Conservation (phyloP, 2,888 invertebrate genomes). For the Tuberolachnus salignus region DNA sequence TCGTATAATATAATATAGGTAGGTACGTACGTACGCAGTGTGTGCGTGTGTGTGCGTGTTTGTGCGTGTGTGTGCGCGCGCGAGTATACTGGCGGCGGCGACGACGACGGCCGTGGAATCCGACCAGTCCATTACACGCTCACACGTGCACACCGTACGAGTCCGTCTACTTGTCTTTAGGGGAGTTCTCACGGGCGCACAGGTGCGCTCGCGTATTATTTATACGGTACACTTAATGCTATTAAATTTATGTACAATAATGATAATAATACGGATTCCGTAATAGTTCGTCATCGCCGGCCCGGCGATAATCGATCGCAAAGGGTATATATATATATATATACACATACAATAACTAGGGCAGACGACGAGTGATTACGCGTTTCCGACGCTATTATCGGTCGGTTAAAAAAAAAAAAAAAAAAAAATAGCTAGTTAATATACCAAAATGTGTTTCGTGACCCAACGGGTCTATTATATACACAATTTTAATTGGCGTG, state of each 20-base stretch:
- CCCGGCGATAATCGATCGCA: conserved; percentile 12
- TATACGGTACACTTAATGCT: too few species aligned
- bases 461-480: too few species aligned
- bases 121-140: conserved; percentile 29
- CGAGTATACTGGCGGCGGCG: not conserved
- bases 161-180: conserved; percentile 23
- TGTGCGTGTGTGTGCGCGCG: not conserved
- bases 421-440: too few species aligned
- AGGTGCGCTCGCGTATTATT: conserved; percentile 2
- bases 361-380: too few species aligned
- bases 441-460: too few species aligned
- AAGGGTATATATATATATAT: conserved; percentile 22
- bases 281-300: not conserved
- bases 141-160: conserved; percentile 4
- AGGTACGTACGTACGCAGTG: not conserved
- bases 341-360: not conserved
- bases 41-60: not conserved
- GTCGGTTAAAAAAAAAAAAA: not conserved
- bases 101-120: conserved; percentile 35
- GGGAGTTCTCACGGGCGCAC: conserved; percentile 41
- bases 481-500: too few species aligned
- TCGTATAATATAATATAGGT: too few species aligned
- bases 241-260: too few species aligned
- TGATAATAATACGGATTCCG: too few species aligned
- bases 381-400: not conserved